Base-by-base conservation (phyloP, 2,888 invertebrate genomes). In the Cyaniris semiargus region DNA sequence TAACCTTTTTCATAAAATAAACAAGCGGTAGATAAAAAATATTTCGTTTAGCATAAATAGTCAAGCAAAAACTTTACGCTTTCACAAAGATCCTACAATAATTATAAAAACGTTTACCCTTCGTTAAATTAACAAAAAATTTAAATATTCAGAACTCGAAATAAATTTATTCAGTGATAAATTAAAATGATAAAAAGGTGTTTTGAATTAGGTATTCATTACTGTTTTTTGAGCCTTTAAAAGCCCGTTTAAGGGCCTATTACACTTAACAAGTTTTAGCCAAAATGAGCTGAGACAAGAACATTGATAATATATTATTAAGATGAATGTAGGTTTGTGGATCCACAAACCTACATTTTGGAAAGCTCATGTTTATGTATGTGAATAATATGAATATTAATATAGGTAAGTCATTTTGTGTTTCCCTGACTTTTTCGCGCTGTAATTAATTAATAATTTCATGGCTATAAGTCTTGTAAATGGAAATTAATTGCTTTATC, bases 141-240 rank as follows among this genome's bases (percentile, higher is more conserved):
- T 58, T 66, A 66, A 66, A 66, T 66, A 66, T 66, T 18, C 27
- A 66, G 31, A 66, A 27, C 15, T 66, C 66, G 3, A 66, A 66
- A 27, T 66, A 66, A 66, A 66, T 31, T 27, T 31, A 31, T 66
- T 27, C 66, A 31, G 18, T 66, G 66, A 66, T 66, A 66, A 66
- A 31, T 66, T 13, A 66, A 27, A 66, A 66, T 66, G 66, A 66
- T 66, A 31, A 66, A 66, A 66, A 66, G 66, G 27, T 66, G 31
- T 66, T 66, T 6, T 15, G 21, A 66, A 66, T 31, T 27, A 66
- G 66, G 18, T 66, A 66, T 66, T 66, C 66, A 66, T 66, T 27
- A 27, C 66, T 27, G 66, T 66, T 66, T 66, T 27, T 21, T 66
- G 5, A 27, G 66, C 66, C 27, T 27, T 66, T 23, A 60, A 66